These are phyloP conservation scores for Ostrea denselamellosa DNA, from an alignment of 1,140 invertebrate species.

Conservation along the genomic window DNA sequence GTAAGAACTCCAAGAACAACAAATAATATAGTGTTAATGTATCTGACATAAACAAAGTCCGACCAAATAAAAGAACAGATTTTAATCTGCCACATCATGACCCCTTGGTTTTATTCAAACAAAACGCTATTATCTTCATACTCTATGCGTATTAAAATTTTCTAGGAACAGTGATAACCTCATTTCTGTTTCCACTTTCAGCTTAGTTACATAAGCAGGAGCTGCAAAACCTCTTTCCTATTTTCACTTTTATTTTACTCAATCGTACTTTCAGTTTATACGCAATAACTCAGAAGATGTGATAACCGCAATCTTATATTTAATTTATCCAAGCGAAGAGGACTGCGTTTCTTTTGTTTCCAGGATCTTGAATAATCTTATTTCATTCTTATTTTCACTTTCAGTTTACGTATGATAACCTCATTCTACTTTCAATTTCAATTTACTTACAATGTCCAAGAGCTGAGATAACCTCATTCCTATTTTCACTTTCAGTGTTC, in stretches of 20 bases:
- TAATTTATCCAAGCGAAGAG: no score
- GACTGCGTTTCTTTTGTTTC: no score
- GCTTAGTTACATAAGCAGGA: constrained; percentile 60
- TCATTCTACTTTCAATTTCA: neutral
- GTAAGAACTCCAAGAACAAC: neutral
- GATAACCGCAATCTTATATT: no score
- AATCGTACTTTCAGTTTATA: no score
- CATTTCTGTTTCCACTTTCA: constrained; percentile 93
- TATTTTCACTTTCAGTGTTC: constrained; percentile 92
- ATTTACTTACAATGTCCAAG: constrained; percentile 94
- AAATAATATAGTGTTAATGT: neutral
- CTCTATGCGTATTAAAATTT: constrained; percentile 87
- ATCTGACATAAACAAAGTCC: neutral
- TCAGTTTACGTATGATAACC: neutral
- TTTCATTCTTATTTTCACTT: neutral
- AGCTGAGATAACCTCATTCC: constrained; percentile 94
- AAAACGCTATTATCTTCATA: neutral
- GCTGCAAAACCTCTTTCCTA: no score
- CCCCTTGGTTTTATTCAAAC: neutral
- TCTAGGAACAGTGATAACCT: constrained; percentile 95
- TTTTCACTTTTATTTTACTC: no score
- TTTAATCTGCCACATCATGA: neutral
- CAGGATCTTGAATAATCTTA: no score
- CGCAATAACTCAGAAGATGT: no score
- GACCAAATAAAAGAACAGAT: neutral